These are phyloP conservation scores for Promerops cafer DNA, from an alignment of 2,113 vertebrate genomes.

Conservation along the genomic window DNA sequence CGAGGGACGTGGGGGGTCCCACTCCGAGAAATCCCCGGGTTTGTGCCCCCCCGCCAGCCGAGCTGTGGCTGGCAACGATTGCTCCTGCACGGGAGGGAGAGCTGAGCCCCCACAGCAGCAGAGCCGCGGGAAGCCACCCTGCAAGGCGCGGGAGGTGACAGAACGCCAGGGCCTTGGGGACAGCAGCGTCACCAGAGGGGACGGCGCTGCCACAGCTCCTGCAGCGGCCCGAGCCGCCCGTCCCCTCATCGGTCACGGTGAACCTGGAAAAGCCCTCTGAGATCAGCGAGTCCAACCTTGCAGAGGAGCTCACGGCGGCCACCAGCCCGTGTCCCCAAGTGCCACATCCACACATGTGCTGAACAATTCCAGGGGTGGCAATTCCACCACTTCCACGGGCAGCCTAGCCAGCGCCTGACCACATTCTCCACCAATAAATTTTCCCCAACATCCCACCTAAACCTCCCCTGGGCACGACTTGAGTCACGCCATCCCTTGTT, in stretches of 20 bases:
- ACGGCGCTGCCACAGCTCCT: neutral
- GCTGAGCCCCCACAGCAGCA: rapidly evolving
- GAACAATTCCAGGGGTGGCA: neutral
- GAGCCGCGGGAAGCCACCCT: neutral
- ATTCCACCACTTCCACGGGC: neutral
- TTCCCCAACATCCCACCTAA: rapidly evolving
- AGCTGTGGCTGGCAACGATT: rapidly evolving
- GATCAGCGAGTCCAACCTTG: neutral
- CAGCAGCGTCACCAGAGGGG: neutral
- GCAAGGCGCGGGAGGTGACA: rapidly evolving
- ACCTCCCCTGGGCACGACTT: neutral
- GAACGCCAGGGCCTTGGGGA: rapidly evolving
- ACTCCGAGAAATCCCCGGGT: neutral
- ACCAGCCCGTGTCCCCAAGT: neutral
- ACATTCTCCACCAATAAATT: rapidly evolving
- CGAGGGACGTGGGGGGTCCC: rapidly evolving
- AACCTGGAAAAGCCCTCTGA: neutral
- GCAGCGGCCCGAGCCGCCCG: neutral
- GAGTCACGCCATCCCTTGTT: no score
- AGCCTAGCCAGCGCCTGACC: neutral
- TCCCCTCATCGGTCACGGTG: rapidly evolving
- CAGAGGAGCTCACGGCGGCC: neutral
- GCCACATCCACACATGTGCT: neutral
- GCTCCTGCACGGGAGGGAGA: rapidly evolving
- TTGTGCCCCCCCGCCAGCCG: neutral